Evolutionary conservation across 1,140 invertebrate genomes (phyloP).

Genomic region (Drosophila quadrilineata): DNA sequence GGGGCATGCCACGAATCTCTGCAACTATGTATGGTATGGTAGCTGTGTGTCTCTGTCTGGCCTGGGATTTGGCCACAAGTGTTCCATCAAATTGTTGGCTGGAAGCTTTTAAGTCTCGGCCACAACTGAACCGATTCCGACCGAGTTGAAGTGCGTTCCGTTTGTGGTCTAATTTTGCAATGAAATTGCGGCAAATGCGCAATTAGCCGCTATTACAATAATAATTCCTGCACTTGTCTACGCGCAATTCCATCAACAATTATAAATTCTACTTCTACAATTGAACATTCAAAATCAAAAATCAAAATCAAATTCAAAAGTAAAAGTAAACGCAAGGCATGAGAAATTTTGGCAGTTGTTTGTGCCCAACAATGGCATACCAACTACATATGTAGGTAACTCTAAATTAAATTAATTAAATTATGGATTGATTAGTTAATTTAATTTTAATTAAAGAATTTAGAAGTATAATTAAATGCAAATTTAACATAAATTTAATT

Average conservation of each 20-base stretch:
- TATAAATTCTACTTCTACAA: slow-evolving; percentile 23
- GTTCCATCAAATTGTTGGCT: slow-evolving; percentile 75
- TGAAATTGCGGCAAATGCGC: slow-evolving; percentile 50
- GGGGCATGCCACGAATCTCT: slow-evolving; percentile 52
- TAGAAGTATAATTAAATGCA: too few species aligned
- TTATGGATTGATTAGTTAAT: too few species aligned
- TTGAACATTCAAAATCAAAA: slow-evolving; percentile 30
- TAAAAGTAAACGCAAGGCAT: too few species aligned
- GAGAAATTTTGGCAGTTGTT: too few species aligned
- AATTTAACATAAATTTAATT: too few species aligned
- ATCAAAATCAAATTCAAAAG: slow-evolving; percentile 42
- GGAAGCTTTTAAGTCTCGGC: slow-evolving; percentile 75
- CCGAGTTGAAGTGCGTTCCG: too few species aligned
- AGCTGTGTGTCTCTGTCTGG: background rate
- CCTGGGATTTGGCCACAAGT: slow-evolving; percentile 34
- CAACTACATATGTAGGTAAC: too few species aligned
- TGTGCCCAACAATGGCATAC: too few species aligned
- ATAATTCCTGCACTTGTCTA: slow-evolving; percentile 73
- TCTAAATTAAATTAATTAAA: too few species aligned
- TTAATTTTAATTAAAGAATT: too few species aligned
- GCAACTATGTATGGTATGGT: too few species aligned
- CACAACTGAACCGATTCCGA: too few species aligned
- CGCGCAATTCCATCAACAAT: slow-evolving; percentile 41
- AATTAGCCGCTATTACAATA: slow-evolving; percentile 77
- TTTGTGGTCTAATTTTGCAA: slow-evolving; percentile 64